Conservation (phyloP, 2,888 invertebrate species). For the Sussaba pulchella region DNA sequence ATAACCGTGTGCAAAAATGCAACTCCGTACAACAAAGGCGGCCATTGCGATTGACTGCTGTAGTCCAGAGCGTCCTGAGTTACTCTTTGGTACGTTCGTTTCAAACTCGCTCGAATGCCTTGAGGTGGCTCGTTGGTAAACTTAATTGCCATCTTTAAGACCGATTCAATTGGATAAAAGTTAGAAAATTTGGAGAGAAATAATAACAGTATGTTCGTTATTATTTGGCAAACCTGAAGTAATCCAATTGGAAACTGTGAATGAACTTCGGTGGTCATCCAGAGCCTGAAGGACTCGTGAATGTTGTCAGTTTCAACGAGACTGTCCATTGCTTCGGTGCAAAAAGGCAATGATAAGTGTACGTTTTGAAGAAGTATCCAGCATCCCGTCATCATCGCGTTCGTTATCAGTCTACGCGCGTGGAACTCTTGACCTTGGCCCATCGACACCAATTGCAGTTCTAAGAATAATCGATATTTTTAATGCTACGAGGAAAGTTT, state of each 20-base stretch:
- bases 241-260: constrained; percentile 95
- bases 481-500: too few relatives aligned
- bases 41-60: constrained; percentile 96
- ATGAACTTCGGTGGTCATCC: constrained; percentile 98
- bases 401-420: constrained; percentile 92
- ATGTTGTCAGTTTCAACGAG: constrained; percentile 94
- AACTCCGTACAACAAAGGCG: constrained; percentile 95
- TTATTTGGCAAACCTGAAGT: constrained; percentile 83
- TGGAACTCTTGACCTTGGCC: constrained; percentile 98
- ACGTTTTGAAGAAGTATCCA: constrained; percentile 98
- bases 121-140: constrained; percentile 99
- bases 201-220: too few relatives aligned
- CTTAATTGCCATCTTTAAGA: constrained; percentile 95
- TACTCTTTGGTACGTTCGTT: constrained; percentile 95
- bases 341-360: constrained; percentile 97
- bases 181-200: too few relatives aligned
- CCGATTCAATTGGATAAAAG: too few relatives aligned
- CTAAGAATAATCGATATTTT: constrained; percentile 83
- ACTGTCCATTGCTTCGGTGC: constrained; percentile 96
- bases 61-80: constrained; percentile 97
- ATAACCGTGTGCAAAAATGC: constrained; percentile 98
- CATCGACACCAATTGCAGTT: constrained; percentile 95
- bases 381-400: constrained; percentile 92
- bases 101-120: constrained; percentile 96
- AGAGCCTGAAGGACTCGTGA: constrained; percentile 93